These are phyloP conservation scores for Porites australiensis DNA, from an alignment of 64 coral and sea anemone species.

Conservation along the genomic window DNA sequence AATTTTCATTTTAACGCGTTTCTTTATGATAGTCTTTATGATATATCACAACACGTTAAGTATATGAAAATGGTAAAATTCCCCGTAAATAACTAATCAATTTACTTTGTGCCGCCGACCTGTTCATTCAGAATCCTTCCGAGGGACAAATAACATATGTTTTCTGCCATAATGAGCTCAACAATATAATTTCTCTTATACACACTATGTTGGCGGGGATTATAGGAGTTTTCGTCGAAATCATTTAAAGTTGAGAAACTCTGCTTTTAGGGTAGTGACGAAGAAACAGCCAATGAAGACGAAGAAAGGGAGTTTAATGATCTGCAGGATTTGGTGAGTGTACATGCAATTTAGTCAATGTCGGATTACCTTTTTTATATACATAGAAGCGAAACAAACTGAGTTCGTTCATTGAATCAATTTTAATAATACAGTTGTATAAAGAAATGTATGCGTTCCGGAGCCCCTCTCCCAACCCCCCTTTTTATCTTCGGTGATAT, in stretches of 20 bases:
- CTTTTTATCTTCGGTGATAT: too few species aligned
- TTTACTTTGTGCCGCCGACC: too few species aligned
- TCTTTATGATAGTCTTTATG: too few species aligned
- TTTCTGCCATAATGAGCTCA: background rate
- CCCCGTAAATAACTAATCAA: too few species aligned
- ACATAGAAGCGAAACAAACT: too few species aligned
- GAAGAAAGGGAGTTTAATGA: constrained; percentile 1
- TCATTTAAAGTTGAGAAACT: constrained; percentile 2
- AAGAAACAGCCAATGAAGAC: constrained; percentile 3
- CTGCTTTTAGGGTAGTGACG: constrained; percentile 23
- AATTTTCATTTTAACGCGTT: too few species aligned
- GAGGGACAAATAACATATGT: background rate
- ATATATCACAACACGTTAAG: too few species aligned
- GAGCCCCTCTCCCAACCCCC: too few species aligned
- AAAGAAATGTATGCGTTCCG: too few species aligned
- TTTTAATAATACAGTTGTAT: too few species aligned
- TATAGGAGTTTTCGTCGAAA: background rate
- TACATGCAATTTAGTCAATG: constrained; percentile 15
- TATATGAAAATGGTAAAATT: too few species aligned
- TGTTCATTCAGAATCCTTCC: too few species aligned
- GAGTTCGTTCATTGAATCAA: background rate
- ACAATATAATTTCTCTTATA: background rate
- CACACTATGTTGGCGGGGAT: background rate
- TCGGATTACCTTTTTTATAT: background rate
- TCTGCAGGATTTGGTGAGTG: background rate